Evolutionary conservation across 2,797 vertebrate species (phyloP).

Genomic region (Amazonetta brasiliensis): DNA sequence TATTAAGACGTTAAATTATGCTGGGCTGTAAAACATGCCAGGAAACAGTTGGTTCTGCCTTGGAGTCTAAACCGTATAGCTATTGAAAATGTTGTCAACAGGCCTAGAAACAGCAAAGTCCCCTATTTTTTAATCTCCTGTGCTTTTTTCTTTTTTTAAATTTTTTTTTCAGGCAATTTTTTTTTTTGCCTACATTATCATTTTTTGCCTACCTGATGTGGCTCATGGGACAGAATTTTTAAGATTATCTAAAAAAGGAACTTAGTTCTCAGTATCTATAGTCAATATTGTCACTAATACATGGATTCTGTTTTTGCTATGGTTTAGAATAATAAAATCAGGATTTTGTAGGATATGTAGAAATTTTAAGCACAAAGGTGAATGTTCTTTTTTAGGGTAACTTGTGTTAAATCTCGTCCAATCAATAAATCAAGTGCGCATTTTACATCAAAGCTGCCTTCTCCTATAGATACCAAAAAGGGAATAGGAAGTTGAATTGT

Average conservation of each 20-base stretch:
- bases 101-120: not conserved
- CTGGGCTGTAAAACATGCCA: not conserved
- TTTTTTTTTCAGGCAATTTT: not conserved
- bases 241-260: not conserved
- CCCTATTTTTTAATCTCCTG: not conserved
- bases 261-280: not conserved
- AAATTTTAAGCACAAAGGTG: not conserved
- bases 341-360: not conserved
- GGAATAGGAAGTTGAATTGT: not conserved
- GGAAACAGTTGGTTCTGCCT: not conserved
- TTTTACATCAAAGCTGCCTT: not conserved
- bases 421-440: not conserved
- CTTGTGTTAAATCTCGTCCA: not conserved
- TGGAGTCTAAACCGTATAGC: not conserved
- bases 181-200: not conserved
- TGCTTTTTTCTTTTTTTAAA: not conserved
- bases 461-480: not conserved
- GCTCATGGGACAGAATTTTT: not conserved
- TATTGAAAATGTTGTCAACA: not conserved
- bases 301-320: not conserved
- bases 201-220: not conserved
- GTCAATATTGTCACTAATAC: not conserved
- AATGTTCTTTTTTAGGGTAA: not conserved
- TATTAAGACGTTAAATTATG: not conserved
- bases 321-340: not conserved